Base-by-base conservation (phyloP, 2,797 vertebrate species). In the Spondyliosoma cantharus region DNA sequence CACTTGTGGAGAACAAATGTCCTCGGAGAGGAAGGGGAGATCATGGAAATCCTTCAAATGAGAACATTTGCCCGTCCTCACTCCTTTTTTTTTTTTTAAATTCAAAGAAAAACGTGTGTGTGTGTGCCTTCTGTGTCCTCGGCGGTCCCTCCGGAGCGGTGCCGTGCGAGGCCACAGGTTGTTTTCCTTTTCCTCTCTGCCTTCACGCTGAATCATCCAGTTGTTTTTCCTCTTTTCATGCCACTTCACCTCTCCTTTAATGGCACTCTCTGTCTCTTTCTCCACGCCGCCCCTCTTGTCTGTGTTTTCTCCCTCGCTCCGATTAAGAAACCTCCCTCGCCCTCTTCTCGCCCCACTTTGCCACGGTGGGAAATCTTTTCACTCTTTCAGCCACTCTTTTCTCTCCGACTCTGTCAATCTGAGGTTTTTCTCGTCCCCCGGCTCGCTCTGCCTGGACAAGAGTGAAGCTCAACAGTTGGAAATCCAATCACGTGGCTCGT, bases 151-250 rank as follows among this genome's bases (percentile, higher is more conserved):
- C 70, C 50, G 57, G 87, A 91, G 81, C 69, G 13, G 78, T 27
- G 86, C 59, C 53, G 74, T 82, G 87, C 42, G n/a, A 87, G 86
- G 88, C 91, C 87, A 92, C 89, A 90, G 90, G 91, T 94, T 91
- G 92, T 93, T 92, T 92, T 90, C 80, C 86, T 80, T 76, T 76
- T 67, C 76, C 80, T 80, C 71, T 84, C 82, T 82, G 71, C 60
- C 86, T 87, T 93, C 92, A 91, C 83, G 71, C 81, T 78, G 87
- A 90, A 92, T 93, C 91, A 90, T 89, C 88, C 62, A 80, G 80
- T 91, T 92, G 91, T 92, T 92, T 37, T 88, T 83, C 83, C 87
- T 61, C 82, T 69, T 84, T 91, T 89, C 89, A 90, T 46, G 85
- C 50, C 76, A 57, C 86, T 88, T 87, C 89, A 85, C 85, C 87